Base-by-base conservation (phyloP, 2,113 vertebrate species). In the Nothocercus julius region DNA sequence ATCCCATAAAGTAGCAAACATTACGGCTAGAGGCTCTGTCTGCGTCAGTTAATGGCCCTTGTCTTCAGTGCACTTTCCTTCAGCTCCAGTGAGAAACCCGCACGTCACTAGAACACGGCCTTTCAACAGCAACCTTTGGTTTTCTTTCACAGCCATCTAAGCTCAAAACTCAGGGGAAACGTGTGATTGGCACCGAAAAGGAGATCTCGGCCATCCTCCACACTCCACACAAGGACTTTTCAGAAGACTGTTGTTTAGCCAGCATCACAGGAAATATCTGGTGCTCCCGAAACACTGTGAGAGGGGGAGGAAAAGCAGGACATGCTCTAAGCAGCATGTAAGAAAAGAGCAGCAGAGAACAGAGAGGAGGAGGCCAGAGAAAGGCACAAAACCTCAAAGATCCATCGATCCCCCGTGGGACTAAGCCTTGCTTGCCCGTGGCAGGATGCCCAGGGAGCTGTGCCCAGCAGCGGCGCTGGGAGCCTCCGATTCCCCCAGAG, bases 341-440 rank as follows among this genome's bases (percentile, higher is more conserved):
- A 7, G 5, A 70, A 63, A 81, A 63, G 7, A 42, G 34, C 70
- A 68, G 9, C 24, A 53, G 28, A 58, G 20, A 73, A 38, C 5
- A 73, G 38, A 89, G 28, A 9, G 61, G 40, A 4, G 34, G 75
- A 67, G 18, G 36, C 36, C 27, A 56, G 20, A 73, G 34, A 66
- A 58, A 59, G 22, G 36, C 45, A 67, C 5, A 69, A n/a, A 27
- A 66, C 19, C 27, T 36, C 10, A 25, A 45, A 82, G 25, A 5
- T 3, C 27, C 3, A 13, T 45, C 22, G 5, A 13, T 45, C 6
- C 4, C 56, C 20, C 54, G 22, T 44, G 20, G 5, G 54, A 22
- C 22, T 79, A 56, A 58, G 20, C 1, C 62, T 38, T 67, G 7
- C 28, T 17, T 25, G 22, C 2, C 0, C 9, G 0, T 5, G 9